phyloP scores from a whole-genome alignment of 2,888 invertebrate genomes.

The Halictus quadricinctus region DNA sequence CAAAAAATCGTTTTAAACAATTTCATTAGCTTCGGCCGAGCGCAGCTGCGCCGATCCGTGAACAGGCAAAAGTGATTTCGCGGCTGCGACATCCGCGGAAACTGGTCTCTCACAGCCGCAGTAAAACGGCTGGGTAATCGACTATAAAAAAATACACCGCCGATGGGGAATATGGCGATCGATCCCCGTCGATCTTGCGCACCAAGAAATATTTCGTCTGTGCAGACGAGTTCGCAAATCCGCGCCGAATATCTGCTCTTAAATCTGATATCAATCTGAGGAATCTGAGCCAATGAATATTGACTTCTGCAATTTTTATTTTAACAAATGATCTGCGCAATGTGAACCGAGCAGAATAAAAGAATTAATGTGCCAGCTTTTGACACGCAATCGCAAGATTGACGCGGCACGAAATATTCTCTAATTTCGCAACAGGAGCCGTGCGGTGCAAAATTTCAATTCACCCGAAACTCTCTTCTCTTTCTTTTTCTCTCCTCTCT shows the following conservation, averaged over 20 bases:
- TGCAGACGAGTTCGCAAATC: background rate
- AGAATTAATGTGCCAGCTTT: background rate
- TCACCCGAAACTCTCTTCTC: conserved; percentile 2
- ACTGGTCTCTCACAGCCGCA: conserved; percentile 6
- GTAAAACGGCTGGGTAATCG: conserved; percentile 66
- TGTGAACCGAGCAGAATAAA: background rate
- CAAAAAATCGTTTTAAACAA: conserved; percentile 30
- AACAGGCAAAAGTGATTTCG: conserved; percentile 38
- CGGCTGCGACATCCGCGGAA: conserved; percentile 11
- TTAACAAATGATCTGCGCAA: too few relatives aligned
- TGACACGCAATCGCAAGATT: background rate
- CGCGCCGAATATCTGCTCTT: background rate
- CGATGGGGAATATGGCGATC: conserved; percentile 42
- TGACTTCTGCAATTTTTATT: too few relatives aligned
- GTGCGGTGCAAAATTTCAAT: conserved; percentile 4
- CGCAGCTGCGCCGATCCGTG: conserved; percentile 25
- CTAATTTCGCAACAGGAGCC: background rate
- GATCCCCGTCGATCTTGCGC: background rate
- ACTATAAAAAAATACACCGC: conserved; percentile 50
- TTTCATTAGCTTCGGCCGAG: conserved; percentile 41
- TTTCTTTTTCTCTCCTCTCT: too few relatives aligned
- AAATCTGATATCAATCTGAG: background rate
- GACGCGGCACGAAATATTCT: too few relatives aligned
- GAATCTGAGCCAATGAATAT: too few relatives aligned
- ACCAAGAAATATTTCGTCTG: background rate